Base-by-base conservation (phyloP, 2,888 invertebrate species). In the Oscheius onirici region DNA sequence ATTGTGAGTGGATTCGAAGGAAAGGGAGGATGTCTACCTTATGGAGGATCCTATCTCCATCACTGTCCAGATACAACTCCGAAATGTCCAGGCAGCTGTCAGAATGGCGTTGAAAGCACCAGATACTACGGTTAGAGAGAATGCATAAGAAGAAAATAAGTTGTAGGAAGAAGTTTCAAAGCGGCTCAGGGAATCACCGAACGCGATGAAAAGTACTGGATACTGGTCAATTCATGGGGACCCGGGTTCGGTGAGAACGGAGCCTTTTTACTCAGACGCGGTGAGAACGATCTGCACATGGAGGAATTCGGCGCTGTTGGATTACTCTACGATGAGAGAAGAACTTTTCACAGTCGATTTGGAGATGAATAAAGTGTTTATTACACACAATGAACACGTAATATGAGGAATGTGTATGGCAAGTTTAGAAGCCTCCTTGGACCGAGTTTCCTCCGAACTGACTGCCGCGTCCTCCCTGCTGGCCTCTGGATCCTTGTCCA, bases 401-500 rank as follows among this genome's bases (percentile, higher is more conserved):
- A 15, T 10, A 24, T 15, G 22, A 26, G 55, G 55, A 55, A 28
- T 55, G 55, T 24, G 13, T 13, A 24, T 55, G 26, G 15, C 46
- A 20, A 20, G n/a, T 46, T 46, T 46, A 46, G 46, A 46, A 46
- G 34, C 34, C 34, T 46, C 46, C 46, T 46, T 46, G 46, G 46
- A 46, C 46, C 3, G 46, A 46, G 46, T 46, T 46, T 46, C 13
- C 46, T 3, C 13, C 46, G 13, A 46, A 46, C n/a, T 60, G 55
- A 26, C 55, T 17, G 60, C 41, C 41, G 58, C 41, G 46, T 49
- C 58, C 71, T 24, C 17, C 63, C 57, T 43, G 49, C 28, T 26
- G 41, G 28, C 69, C 60, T 54, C 70, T 55, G 40, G 55, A 65
- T 58, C 66, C 66, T 22, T 13, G 28, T 10, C 26, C 8, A 10